Conservation (phyloP, 2,888 invertebrate genomes). For the Trichogramma evanescens region DNA sequence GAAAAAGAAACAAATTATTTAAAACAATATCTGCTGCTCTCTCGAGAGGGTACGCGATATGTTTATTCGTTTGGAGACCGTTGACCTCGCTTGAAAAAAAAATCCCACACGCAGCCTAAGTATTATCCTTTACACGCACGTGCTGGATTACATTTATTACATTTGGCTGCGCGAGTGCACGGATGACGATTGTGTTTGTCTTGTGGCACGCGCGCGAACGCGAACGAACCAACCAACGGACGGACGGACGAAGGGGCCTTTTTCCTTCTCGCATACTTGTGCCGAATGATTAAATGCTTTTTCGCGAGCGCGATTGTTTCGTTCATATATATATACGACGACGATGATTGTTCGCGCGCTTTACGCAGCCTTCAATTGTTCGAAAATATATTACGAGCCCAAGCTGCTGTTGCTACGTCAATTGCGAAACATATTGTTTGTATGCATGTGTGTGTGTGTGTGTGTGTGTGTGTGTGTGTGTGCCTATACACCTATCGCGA, state of each 20-base stretch:
- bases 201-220: not conserved
- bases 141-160: too few species aligned
- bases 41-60: too few species aligned
- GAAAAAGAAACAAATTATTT: too few species aligned
- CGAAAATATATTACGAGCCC: not conserved
- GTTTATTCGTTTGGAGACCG: too few species aligned
- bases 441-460: not conserved
- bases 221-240: not conserved
- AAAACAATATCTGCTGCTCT: too few species aligned
- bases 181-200: not conserved
- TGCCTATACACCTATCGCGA: not conserved
- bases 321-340: not conserved
- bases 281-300: conserved; percentile 4
- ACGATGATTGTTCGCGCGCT: not conserved
- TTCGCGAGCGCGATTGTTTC: not conserved
- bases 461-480: too few species aligned
- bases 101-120: too few species aligned
- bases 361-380: conserved; percentile 12
- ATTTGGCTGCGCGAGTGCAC: not conserved
- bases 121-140: too few species aligned
- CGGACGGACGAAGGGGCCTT: not conserved
- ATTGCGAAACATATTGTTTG: conserved; percentile 3
- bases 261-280: not conserved
- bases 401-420: not conserved
- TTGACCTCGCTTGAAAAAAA: too few species aligned